phyloP scores from a whole-genome alignment of 2,797 vertebrate genomes.

The Natrix natrix region DNA sequence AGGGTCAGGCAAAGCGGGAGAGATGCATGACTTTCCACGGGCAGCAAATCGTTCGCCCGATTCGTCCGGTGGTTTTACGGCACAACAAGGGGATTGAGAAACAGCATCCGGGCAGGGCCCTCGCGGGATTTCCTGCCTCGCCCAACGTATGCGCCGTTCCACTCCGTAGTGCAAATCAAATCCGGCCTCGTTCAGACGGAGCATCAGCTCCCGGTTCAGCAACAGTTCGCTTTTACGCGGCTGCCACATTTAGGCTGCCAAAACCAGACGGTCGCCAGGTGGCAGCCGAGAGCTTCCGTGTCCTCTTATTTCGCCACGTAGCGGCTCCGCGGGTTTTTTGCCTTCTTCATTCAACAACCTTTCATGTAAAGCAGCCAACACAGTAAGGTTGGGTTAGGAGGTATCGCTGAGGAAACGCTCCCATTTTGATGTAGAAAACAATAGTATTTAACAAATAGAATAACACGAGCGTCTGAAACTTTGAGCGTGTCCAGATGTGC shows the following conservation, averaged over 20 bases:
- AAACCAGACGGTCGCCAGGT: not conserved
- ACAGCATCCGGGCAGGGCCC: not conserved
- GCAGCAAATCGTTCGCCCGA: not conserved
- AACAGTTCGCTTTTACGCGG: not conserved
- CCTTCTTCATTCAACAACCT: not conserved
- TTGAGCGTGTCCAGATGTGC: not conserved
- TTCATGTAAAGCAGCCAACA: not conserved
- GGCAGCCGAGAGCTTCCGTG: not conserved
- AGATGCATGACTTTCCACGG: fast-evolving
- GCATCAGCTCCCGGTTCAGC: not conserved
- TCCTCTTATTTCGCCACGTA: not conserved
- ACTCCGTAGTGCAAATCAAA: not conserved
- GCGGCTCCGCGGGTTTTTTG: not conserved
- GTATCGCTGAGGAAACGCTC: not conserved
- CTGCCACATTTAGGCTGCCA: not conserved
- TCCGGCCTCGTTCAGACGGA: not conserved
- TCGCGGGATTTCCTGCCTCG: not conserved
- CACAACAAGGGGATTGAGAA: not conserved
- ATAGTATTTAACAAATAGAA: not conserved
- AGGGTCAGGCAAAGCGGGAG: not conserved
- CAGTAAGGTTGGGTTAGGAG: not conserved
- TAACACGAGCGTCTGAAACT: not conserved
- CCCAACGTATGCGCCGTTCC: not conserved
- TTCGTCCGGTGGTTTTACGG: not conserved
- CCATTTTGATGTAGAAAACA: not conserved